These are phyloP conservation scores for Crotalus horridus DNA, from an alignment of 2,113 vertebrate genomes.

Conservation along the genomic window DNA sequence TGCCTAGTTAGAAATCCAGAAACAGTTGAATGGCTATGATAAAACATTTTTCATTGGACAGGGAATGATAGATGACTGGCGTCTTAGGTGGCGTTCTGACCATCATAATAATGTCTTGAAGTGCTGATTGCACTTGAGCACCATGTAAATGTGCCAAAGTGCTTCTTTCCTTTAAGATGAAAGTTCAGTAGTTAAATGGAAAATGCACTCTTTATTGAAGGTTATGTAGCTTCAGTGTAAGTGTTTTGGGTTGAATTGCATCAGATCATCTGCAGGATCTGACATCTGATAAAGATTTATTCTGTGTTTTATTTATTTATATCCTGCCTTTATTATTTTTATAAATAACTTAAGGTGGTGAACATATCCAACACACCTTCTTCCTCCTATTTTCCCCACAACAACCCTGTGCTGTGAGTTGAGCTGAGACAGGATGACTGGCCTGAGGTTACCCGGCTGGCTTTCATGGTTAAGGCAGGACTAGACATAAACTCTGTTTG, in stretches of 20 bases:
- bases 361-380: background rate
- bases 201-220: background rate
- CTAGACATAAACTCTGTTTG: slow-evolving; percentile 28
- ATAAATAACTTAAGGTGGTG: background rate
- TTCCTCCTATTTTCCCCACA: background rate
- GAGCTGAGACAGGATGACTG: background rate
- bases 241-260: background rate
- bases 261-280: slow-evolving; percentile 21
- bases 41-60: background rate
- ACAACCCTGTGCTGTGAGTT: background rate
- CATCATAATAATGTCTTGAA: background rate
- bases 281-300: slow-evolving; percentile 35
- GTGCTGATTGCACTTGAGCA: background rate
- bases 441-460: background rate
- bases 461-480: background rate
- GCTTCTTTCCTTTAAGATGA: background rate
- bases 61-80: background rate
- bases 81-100: no score
- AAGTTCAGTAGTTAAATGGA: background rate
- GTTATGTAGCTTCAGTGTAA: background rate
- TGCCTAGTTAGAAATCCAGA: background rate
- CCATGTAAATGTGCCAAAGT: background rate
- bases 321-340: background rate
- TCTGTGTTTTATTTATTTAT: background rate
- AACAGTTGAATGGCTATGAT: background rate